Evolutionary conservation across 2,113 vertebrate species (phyloP), one percentile per base, ranked within the genome.

Genomic region (Salvelinus alpinus): DNA sequence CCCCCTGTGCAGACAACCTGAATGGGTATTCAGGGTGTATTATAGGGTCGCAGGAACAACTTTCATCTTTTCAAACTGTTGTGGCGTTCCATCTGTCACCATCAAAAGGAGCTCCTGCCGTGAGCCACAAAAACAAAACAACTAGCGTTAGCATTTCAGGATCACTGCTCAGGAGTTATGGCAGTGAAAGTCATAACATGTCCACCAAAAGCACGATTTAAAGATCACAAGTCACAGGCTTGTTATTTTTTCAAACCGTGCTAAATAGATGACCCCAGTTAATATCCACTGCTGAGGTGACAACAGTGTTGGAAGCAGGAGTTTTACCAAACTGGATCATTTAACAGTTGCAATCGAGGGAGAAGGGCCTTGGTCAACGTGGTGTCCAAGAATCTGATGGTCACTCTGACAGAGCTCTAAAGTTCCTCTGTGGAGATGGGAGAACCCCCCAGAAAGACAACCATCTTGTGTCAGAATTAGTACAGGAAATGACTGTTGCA

Each of bases 121-220:
- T 27, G 25, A 72, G 27, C 24, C 59, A 74, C 64, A 64, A 71
- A 71, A 73, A 48, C 57, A 60, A 18, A 8, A n/a, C 59, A 78
- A 66, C 38, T 75, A 77, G 65, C 65, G 73, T 71, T 73, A 75
- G 25, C 22, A 62, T 78, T 80, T 85, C 70, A 68, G 78, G 76
- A 75, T 82, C 66, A 74, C 48, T 59, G 78, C 59, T 78, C 70
- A 67, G 68, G 68, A 84, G 64, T 71, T 72, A 72, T 73, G 62
- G 64, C 69, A 69, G 66, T 14, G 29, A 64, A 68, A 76, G 73
- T 74, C 68, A 74, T 44, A 82, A 78, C 69, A 73, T 64, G 76
- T 69, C n/a, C 31, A 71, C 1, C 27, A 76, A 74, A 73, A 80
- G 79, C 67, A 62, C 73, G 76, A 72, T 75, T 75, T 75, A 75